Conservation (phyloP, 2,888 invertebrate genomes). For the Sacculina carcini region DNA sequence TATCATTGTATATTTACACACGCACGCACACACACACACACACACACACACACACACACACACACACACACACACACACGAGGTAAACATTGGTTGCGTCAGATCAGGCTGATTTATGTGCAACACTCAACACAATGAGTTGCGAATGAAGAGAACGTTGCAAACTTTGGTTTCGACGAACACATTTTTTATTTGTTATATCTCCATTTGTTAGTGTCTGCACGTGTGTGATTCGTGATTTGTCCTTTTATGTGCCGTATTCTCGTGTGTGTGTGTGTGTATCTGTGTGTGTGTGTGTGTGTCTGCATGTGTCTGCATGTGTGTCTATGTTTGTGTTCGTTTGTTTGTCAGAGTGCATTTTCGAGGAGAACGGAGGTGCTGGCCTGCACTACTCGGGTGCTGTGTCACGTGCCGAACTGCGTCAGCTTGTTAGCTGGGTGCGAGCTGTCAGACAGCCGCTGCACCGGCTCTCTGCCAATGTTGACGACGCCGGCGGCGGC, state of each 20-base stretch:
- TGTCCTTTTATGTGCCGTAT: neutral
- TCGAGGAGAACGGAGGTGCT: slow-evolving; percentile 56
- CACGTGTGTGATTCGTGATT: slow-evolving; percentile 5
- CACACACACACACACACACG: no score
- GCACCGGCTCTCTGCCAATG: neutral
- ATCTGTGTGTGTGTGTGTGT: slow-evolving; percentile 16
- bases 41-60: no score
- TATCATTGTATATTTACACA: no score
- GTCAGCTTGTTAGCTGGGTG: slow-evolving; percentile 83
- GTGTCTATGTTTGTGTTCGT: no score
- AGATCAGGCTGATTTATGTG: no score
- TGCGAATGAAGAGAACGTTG: no score
- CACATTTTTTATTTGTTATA: neutral
- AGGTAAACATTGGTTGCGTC: no score
- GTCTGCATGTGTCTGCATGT: no score
- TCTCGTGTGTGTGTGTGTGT: slow-evolving; percentile 9
- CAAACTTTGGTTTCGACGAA: slow-evolving; percentile 9
- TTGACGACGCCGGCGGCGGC: slow-evolving; percentile 7
- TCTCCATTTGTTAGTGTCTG: slow-evolving; percentile 2
- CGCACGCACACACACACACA: no score
- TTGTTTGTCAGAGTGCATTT: slow-evolving; percentile 35
- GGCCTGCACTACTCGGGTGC: slow-evolving; percentile 83
- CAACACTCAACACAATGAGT: no score
- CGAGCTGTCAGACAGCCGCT: slow-evolving; percentile 28
- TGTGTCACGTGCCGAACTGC: slow-evolving; percentile 50